Evolutionary conservation across 23 tunicate genomes (phyloP), one percentile per base, ranked within the genome.

Genomic region (Oikopleura dioica): DNA sequence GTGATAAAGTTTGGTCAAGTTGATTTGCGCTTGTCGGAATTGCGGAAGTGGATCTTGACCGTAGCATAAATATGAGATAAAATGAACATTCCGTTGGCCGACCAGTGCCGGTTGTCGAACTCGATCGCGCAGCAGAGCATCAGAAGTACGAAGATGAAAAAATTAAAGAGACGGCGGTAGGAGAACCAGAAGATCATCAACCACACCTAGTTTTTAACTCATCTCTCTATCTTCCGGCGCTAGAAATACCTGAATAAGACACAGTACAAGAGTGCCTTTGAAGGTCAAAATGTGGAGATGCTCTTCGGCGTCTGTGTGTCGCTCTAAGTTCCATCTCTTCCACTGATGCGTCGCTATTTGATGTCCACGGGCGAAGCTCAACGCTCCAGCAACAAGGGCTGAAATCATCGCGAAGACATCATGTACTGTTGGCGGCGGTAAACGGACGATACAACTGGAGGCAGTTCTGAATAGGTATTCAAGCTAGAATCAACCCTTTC

Each of bases 261-360:
- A 63, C 33, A 63, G 26, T 23, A 63, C 2, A 63, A 63, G 72
- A 4, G 72, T 63, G 29, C 72, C 72, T 28, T 63, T 63, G 33
- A 63, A 63, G 4, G 72, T 63, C 32, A 63, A 28, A 28, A 63
- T 63, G 72, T 63, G 72, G 26, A 63, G 16, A 31, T 12, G 26
- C 26, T 63, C 72, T 63, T 63, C 72, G 72, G 72, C 26, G 16
- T 23, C 16, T 16, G 72, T 63, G 33, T 63, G 72, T 21, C 26
- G 16, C 26, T 63, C 72, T 63, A 16, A 23, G 33, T 63, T 63
- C 72, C 72, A 63, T 28, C 26, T 23, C 4, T 63, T 63, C 72
- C 72, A 63, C 33, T 63, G 72, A 63, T 63, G 72, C 33, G 72
- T 63, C 5, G 72, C 72, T 2, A 63, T 63, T 63, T 63, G 72